Base-by-base conservation (phyloP, 2,888 invertebrate species). In the Trichacis sp. region DNA sequence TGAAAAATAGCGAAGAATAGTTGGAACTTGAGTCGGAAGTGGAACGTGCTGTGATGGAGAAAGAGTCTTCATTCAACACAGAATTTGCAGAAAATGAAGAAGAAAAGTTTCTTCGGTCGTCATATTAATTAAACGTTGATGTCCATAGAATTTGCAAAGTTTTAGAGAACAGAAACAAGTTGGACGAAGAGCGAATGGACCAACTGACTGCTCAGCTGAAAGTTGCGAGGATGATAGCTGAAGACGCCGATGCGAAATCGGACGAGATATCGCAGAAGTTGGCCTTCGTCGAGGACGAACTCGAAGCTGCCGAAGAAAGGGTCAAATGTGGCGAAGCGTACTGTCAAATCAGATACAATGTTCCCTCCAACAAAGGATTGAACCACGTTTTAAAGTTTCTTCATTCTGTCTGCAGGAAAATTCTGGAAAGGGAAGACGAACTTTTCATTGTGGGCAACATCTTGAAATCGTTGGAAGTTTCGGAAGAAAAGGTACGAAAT, bases 381-480 rank as follows among this genome's bases (percentile, higher is more conserved):
- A 24, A 24, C n/a, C n/a, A n/a, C n/a, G n/a, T n/a, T n/a, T n/a
- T n/a, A 33, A 33, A 33, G 8, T n/a, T 11, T 33, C n/a, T n/a
- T n/a, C n/a, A n/a, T 33, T 33, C 2, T 33, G 14, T 18, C 63
- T 67, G 50, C 64, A 85, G 85, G 50, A 91, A 91, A 85, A 90
- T 91, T 80, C 86, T 88, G 70, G 91, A 91, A 81, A 86, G 91
- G 72, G 90, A 91, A 80, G 90, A 90, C 80, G 90, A 90, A 80
- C 85, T 91, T 80, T 88, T 89, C 77, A 90, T 90, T 73, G 90
- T 91, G 72, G 90, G 90, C 70, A 91, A 91, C 86, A 90, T 90
- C 85, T 85, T 91, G 79, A 91, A 91, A 81, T 91, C 90, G 66
- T 85, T 91, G 72, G 90, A 90, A 84, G 89, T 91, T 70, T 88